Evolutionary conservation across 2,797 vertebrate genomes (phyloP).

Genomic region (Crenichthys baileyi): DNA sequence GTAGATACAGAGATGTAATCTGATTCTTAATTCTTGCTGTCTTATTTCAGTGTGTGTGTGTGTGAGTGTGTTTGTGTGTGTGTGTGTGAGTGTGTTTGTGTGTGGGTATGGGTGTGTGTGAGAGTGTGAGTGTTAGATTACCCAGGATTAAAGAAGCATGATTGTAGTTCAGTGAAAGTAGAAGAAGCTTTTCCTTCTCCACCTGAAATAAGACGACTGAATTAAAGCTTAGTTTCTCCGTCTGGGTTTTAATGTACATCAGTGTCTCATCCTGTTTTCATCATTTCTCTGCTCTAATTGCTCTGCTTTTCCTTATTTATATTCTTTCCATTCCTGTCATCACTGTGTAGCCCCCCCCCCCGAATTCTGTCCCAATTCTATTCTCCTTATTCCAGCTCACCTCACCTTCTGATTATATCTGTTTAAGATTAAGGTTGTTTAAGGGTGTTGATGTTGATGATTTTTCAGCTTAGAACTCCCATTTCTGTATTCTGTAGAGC

Average conservation of each 20-base stretch:
- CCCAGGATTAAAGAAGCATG: constrained; percentile 34
- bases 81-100: constrained; percentile 24
- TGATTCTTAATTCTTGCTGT: constrained; percentile 67
- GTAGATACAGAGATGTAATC: constrained; percentile 67
- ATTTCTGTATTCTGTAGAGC: too few relatives aligned
- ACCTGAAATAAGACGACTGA: constrained; percentile 15
- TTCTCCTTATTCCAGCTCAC: too few relatives aligned
- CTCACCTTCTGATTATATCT: too few relatives aligned
- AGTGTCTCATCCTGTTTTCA: background rate
- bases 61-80: constrained; percentile 11
- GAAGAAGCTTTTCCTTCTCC: constrained; percentile 29
- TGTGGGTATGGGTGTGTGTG: constrained; percentile 11
- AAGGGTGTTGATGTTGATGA: too few relatives aligned
- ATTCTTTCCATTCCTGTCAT: background rate
- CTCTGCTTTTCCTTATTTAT: background rate
- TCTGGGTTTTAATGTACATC: background rate
- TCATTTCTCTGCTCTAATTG: background rate
- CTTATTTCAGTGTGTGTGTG: constrained; percentile 32
- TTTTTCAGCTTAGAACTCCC: too few relatives aligned
- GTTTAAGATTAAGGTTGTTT: too few relatives aligned
- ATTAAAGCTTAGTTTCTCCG: constrained; percentile 19
- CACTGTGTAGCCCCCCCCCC: too few relatives aligned
- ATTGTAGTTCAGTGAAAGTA: constrained; percentile 41
- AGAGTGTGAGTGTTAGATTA: constrained; percentile 21
- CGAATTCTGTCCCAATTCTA: too few relatives aligned